Evolutionary conservation across 2,888 invertebrate species (phyloP), one percentile per base, ranked within the genome.

Genomic region (Siphlonurus alternatus): DNA sequence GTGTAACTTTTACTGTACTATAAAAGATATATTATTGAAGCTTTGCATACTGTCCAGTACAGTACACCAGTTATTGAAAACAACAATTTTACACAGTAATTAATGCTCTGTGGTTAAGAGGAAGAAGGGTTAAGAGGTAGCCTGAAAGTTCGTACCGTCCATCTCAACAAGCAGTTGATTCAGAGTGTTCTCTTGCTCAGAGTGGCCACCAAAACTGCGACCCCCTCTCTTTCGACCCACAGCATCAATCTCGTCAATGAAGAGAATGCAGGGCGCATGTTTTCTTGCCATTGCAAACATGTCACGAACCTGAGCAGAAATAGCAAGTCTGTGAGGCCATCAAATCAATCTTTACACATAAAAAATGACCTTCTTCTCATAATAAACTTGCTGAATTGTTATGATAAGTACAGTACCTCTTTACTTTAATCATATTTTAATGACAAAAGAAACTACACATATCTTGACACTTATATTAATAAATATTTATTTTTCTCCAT

Each of bases 241-340:
- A 0, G 98, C 98, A 78, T 99, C 99, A 71, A 99, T 99, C 81
- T 99, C 99, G 78, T 99, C 99, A 74, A 99, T 98, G 74, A 99
- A 99, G 51, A 99, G 79, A 73, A 99, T 99, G 74, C 98, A 99
- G 0, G 99, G 99, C 0, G 98, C 95, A 77, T 95, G 93, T 74
- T 98, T 96, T 65, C 99, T 82, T 0, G 99, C 99, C 88, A 91
- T 89, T 0, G 91, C 80, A 74, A 99, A 99, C 89, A 99, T 93
- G 74, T 99, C 98, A 67, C 99, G 81, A 0, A 93, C 76, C 76
- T 75, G 64, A 22, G n/a, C n/a, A n/a, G n/a, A n/a, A n/a, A n/a
- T n/a, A n/a, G n/a, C n/a, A n/a, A n/a, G n/a, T n/a, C n/a, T n/a
- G n/a, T n/a, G n/a, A n/a, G n/a, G n/a, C n/a, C n/a, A n/a, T n/a